Conservation (phyloP, 2,888 invertebrate species). For the Acleris holmiana region DNA sequence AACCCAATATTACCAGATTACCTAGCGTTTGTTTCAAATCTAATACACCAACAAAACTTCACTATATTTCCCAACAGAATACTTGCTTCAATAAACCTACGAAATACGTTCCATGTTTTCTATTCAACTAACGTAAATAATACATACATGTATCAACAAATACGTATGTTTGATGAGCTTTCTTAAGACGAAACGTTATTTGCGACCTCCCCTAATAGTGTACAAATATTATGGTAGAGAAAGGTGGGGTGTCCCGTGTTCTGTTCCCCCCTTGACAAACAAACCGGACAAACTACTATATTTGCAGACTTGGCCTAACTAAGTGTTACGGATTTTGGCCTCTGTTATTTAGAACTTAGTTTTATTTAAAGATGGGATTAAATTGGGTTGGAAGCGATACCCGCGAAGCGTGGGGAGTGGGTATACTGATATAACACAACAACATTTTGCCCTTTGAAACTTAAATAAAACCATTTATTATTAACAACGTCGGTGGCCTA, state of each 20-base stretch:
- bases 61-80: slow-evolving; percentile 7
- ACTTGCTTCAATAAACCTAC: slow-evolving; percentile 5
- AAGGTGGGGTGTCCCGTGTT: not conserved
- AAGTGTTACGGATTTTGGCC: not conserved
- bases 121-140: not conserved
- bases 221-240: slow-evolving; percentile 42
- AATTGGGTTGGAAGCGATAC: slow-evolving; percentile 8
- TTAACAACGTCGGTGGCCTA: too few species aligned
- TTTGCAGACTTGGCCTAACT: slow-evolving; percentile 30
- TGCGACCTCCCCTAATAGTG: slow-evolving; percentile 41
- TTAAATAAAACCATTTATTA: too few species aligned
- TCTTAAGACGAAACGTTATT: slow-evolving; percentile 36
- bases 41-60: not conserved
- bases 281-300: slow-evolving; percentile 26
- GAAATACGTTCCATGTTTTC: not conserved
- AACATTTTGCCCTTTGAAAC: too few species aligned
- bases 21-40: slow-evolving; percentile 7
- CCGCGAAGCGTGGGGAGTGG: not conserved
- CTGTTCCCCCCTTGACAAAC: slow-evolving; percentile 21
- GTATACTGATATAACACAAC: not conserved
- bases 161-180: slow-evolving; percentile 13
- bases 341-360: slow-evolving; percentile 15
- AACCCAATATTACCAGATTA: not conserved
- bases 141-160: slow-evolving; percentile 11
- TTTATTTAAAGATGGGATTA: slow-evolving; percentile 18